Conservation (phyloP, 2,888 invertebrate genomes). For the Mimumesa dahlbomi region DNA sequence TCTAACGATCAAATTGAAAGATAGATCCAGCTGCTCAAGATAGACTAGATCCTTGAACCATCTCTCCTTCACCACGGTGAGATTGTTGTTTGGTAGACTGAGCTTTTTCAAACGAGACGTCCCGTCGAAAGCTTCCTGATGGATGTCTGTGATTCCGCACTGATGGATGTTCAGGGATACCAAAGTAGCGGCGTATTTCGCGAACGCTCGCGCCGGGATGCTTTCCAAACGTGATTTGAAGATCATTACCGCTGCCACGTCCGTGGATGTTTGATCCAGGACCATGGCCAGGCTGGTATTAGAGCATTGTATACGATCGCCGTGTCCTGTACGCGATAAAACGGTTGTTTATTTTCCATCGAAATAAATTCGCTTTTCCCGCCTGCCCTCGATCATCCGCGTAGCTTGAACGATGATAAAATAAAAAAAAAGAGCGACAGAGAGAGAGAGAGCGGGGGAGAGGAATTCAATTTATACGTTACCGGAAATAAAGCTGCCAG, state of each 20-base stretch:
- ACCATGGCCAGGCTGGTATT: conserved; percentile 56
- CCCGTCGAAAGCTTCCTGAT: conserved; percentile 59
- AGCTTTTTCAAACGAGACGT: conserved; percentile 64
- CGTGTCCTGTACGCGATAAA: conserved; percentile 39
- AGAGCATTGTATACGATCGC: conserved; percentile 66
- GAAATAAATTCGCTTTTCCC: neutral
- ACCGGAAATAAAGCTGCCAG: too few relatives aligned
- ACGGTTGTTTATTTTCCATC: neutral
- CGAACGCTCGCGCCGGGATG: conserved; percentile 60
- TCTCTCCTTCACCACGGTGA: conserved; percentile 50
- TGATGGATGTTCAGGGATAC: conserved; percentile 64
- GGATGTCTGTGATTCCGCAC: conserved; percentile 62
- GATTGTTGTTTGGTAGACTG: conserved; percentile 67
- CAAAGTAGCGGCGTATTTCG: conserved; percentile 50
- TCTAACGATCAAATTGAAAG: conserved; percentile 66
- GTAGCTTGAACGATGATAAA: too few relatives aligned
- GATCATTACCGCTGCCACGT: conserved; percentile 61
- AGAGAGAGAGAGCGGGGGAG: too few relatives aligned
- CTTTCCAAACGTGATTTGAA: conserved; percentile 61
- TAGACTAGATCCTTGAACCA: conserved; percentile 66
- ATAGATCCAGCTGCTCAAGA: conserved; percentile 71
- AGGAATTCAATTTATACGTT: too few relatives aligned
- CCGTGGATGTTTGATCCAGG: conserved; percentile 32
- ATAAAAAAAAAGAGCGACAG: too few relatives aligned
- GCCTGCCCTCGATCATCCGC: too few relatives aligned